Base-by-base conservation (phyloP, 2,888 invertebrate genomes). In the Chrysopilus asiliformis region DNA sequence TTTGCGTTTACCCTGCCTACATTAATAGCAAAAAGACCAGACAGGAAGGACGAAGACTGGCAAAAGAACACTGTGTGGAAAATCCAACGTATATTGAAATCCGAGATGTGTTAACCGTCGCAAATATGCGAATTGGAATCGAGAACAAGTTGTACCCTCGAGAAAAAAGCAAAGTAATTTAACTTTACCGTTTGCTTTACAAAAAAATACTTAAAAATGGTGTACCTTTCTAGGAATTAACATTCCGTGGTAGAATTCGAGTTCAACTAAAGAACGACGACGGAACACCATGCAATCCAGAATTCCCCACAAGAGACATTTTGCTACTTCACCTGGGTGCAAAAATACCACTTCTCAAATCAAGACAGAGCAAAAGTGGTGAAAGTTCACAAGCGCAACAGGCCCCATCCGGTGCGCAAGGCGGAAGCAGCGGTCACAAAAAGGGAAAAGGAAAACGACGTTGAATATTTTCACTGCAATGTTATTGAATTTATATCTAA, bases 71-170 rank as follows among this genome's bases (percentile, higher is more conserved):
- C 56, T 90, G 89, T 57, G 83, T 97, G 1, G 93, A 95, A 49
- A 93, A 94, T 62, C 98, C 98, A 10, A 90, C 90, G 0, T 83
- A 83, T 57, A 79, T 84, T 50, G 98, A 98, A 66, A 95, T 98
- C 43, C 73, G 85, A 44, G 95, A 97, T 67, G 91, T 95, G 2
- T 66, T 95, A 33, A 68, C 79, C 13, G 76, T 84, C 8, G 78
- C 83, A 17, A 89, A 90, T 16, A 62, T 95, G 29, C 78, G 75
- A 49, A 78, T 93, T 38, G 85, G 82, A 18, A 81, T 93, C 7
- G 95, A 97, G 65, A 86, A 87, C 51, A 97, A 95, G 65, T 68
- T 87, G 22, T 93, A 95, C 59, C 75, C 87, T 6, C 68, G 91
- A 28, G 97, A 97, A 59, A 72, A 76, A 40, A 94, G 93, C 58